Base-by-base conservation (phyloP, 2,888 invertebrate species). In the Mantis religiosa region DNA sequence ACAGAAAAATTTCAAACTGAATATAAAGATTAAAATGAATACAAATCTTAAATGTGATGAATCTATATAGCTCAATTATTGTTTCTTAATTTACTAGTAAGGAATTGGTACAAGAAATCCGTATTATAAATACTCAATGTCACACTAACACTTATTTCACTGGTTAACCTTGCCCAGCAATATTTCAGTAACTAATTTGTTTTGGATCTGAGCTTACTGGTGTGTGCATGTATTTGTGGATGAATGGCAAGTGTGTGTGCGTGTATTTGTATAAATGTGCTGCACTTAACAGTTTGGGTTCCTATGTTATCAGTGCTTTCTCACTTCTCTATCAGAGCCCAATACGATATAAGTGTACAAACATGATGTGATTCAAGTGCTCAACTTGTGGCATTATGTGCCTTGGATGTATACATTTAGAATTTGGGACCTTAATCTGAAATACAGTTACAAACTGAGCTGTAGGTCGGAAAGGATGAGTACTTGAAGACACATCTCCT, bases 331-430 rank as follows among this genome's bases (percentile, higher is more conserved):
- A 91, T 91, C 91, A 91, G 91, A 91, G 91, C 91, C 91, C 91
- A 90, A 91, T 91, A 91, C 90, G 91, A 91, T 91, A 91, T 91
- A 89, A 91, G 91, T 91, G 91, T 92, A 92, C 91, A 91, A 91
- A 91, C 86, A 90, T 90, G 91, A 90, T 91, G 91, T 91, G 91
- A 91, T 87, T 91, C 91, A 89, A 83, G 89, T 89, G 86, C 89
- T 89, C 89, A 54, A n/a, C 15, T 28, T 28, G 47, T 27, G 28
- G 83, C 82, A 87, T 87, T 41, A 86, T 89, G 89, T 89, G 89
- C 89, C 89, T 89, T 89, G 89, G 83, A 86, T 83, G 86, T 30
- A 84, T 84, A 30, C 28, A 27, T 27, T 54, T 71, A 81, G 88
- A 84, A 54, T 30, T 81, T 25, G 81, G 85, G 88, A 84, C 84